phyloP scores from a whole-genome alignment of 2,113 vertebrate genomes.

The Syrrhaptes paradoxus region DNA sequence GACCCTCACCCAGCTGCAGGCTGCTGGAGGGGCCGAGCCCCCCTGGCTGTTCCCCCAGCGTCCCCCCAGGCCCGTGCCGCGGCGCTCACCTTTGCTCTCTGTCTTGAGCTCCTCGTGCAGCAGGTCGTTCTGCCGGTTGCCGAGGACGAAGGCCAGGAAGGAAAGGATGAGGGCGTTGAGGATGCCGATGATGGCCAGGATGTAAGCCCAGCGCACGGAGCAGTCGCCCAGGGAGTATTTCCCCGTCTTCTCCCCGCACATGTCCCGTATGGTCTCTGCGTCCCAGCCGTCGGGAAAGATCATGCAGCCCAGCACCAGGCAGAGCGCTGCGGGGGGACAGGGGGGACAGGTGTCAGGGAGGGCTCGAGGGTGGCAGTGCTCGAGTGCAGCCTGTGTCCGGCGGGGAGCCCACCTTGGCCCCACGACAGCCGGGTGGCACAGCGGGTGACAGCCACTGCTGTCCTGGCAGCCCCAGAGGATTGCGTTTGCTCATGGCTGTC shows the following conservation, averaged over 20 bases:
- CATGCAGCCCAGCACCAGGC: constrained; percentile 91
- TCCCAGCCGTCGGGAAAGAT: constrained; percentile 95
- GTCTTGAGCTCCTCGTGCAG: constrained; percentile 88
- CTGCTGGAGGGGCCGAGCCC: not conserved
- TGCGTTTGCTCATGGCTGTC: fast-evolving
- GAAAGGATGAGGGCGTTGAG: constrained; percentile 93
- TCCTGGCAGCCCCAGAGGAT: not conserved
- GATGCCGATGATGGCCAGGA: constrained; percentile 93
- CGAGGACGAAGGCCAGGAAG: constrained; percentile 93
- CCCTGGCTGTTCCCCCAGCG: not conserved
- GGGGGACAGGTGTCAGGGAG: not conserved
- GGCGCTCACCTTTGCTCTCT: constrained; percentile 84
- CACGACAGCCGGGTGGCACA: fast-evolving
- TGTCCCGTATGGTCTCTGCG: constrained; percentile 89
- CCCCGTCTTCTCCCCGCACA: constrained; percentile 91
- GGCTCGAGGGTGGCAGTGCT: not conserved
- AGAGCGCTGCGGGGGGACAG: constrained; percentile 80
- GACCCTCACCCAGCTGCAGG: not conserved
- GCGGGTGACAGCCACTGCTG: not conserved
- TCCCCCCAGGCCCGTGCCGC: too few relatives aligned
- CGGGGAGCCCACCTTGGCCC: not conserved
- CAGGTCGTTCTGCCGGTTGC: constrained; percentile 91
- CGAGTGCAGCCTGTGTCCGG: not conserved
- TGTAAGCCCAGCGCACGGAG: constrained; percentile 93
- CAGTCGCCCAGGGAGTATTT: constrained; percentile 91